Base-by-base conservation (phyloP, 2,113 vertebrate species). In the Plecotus auritus region DNA sequence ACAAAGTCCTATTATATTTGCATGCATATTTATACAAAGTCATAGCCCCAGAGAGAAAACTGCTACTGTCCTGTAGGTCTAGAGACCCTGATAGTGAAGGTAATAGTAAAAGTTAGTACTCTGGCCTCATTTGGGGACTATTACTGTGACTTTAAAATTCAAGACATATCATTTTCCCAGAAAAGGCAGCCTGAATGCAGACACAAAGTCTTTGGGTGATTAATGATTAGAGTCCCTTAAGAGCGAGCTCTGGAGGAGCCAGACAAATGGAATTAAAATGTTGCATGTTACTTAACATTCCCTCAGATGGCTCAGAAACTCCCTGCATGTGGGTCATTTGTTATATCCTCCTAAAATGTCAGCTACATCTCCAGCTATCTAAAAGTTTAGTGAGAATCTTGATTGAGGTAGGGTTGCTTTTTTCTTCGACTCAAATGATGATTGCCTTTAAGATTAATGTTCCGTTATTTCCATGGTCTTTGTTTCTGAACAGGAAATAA, bases 201-300 rank as follows among this genome's bases (percentile, higher is more conserved):
- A 96, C 92, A 92, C 10, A 42, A 83, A 89, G 90, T 92, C 95
- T 95, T 90, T 51, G 77, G 51, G 85, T 97, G 97, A 97, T 97
- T 97, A 95, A 97, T 96, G 97, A 88, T 93, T 85, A 56, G 77
- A 90, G 30, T 97, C 95, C 85, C 96, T 69, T 37, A 95, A 94
- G 94, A 92, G 77, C 88, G 54, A 95, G 59, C 90, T 26, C 13
- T 69, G 76, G 70, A 93, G 82, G 49, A 88, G 73, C 81, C 95
- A 95, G 96, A 88, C 82, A 56, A 93, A 87, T 40, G 91, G 85
- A 96, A 96, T 95, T 96, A 93, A 95, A 95, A 95, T 88, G 92
- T 90, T 95, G 59, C 61, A 42, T 74, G 70, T 92, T 92, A 37
- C 94, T 94, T 69, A 92, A 69, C 85, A 82, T 85, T 92, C 78